Conservation (phyloP, 2,113 vertebrate species). For the Poicephalus meyeri region DNA sequence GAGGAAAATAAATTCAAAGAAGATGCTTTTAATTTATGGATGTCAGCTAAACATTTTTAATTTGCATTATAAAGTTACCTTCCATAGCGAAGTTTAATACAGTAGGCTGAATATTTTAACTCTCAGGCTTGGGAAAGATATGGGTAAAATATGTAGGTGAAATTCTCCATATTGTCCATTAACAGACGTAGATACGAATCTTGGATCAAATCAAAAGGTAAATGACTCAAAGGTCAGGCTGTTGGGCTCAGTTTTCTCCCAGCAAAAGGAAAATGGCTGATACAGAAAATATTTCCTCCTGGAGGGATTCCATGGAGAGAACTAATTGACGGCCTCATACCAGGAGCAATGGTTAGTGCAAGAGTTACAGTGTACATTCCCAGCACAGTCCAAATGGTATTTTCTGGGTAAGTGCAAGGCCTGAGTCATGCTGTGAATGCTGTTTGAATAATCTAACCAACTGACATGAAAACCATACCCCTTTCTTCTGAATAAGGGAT, state of each 20-base stretch:
- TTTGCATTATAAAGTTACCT: neutral
- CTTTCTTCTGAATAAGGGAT: neutral
- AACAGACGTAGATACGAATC: neutral
- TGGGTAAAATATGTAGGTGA: neutral
- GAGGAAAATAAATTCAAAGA: neutral
- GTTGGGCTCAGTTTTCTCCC: conserved; percentile 1
- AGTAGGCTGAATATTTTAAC: neutral
- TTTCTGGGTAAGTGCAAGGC: neutral
- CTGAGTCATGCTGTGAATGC: neutral
- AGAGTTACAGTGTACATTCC: neutral
- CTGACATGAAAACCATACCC: neutral
- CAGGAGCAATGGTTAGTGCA: neutral
- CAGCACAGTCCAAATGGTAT: neutral
- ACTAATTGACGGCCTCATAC: neutral
- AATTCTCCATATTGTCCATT: neutral
- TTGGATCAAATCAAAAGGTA: neutral
- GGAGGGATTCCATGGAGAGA: neutral
- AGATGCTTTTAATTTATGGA: neutral
- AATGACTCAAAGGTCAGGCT: neutral
- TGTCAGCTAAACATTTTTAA: neutral
- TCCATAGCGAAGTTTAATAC: neutral
- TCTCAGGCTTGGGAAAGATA: neutral
- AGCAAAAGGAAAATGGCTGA: conserved; percentile 8
- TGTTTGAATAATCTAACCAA: neutral
- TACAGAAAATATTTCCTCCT: conserved; percentile 36